Percentiles rank a stretch among this genome's conserved stretches.
These are phyloP conservation scores for Nymphalis io DNA, from an alignment of 1,140 invertebrate genomes.

Conservation along the genomic window DNA sequence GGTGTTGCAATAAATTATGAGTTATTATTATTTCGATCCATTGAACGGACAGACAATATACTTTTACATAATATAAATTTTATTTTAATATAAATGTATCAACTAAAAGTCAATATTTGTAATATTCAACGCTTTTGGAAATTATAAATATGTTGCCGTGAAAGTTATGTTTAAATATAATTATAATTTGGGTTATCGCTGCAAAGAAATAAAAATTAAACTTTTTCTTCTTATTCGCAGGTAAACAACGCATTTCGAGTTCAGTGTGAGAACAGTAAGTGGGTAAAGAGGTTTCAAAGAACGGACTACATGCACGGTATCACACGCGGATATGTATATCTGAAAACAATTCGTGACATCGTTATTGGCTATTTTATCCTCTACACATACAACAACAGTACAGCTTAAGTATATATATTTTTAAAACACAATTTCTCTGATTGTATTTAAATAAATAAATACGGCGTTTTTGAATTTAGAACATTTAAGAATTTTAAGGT, in stretches of 20 bases:
- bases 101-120: no score
- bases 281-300: constrained; percentile 39
- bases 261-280: constrained; percentile 31
- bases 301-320: constrained; percentile 1
- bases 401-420: not conserved
- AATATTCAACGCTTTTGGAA: not conserved
- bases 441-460: no score
- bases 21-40: no score
- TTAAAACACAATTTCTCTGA: no score
- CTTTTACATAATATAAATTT: no score
- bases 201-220: not conserved
- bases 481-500: no score
- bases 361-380: not conserved
- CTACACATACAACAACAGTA: not conserved
- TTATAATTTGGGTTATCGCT: constrained; percentile 1
- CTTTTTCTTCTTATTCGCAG: constrained; percentile 36
- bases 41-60: no score
- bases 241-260: constrained; percentile 37
- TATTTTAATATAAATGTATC: no score
- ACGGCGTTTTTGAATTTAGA: no score
- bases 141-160: not conserved
- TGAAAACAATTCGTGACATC: not conserved
- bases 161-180: constrained; percentile 8
- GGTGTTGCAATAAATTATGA: no score
- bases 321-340: not conserved